These are phyloP conservation scores for Cremastinae sp. DNA, from an alignment of 2,888 invertebrate species.

Conservation along the genomic window DNA sequence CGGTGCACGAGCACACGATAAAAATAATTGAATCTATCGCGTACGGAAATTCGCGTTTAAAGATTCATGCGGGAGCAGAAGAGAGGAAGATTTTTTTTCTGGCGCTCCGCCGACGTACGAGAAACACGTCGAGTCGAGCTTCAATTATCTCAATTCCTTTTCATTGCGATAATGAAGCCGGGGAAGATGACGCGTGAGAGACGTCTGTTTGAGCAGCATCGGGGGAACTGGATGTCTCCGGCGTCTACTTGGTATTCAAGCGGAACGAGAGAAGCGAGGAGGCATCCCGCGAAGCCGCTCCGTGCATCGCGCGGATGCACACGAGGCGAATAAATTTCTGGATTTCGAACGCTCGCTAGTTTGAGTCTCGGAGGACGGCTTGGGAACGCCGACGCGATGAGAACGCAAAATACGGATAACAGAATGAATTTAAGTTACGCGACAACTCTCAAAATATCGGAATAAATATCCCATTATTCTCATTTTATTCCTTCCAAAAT, in stretches of 20 bases:
- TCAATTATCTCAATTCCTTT: constrained; percentile 9
- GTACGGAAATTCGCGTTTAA: no score
- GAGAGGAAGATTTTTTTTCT: not conserved
- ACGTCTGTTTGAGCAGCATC: constrained; percentile 2
- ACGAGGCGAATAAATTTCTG: constrained; percentile 65
- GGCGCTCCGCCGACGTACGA: no score
- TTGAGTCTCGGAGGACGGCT: constrained; percentile 29
- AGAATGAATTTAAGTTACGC: not conserved
- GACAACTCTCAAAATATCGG: no score
- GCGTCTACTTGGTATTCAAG: constrained; percentile 70
- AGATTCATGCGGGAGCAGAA: no score
- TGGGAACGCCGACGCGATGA: constrained; percentile 43
- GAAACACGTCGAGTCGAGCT: not conserved
- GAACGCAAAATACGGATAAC: not conserved
- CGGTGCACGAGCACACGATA: no score
- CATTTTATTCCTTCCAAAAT: no score
- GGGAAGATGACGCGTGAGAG: not conserved
- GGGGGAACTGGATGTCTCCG: constrained; percentile 15
- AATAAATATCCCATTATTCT: no score
- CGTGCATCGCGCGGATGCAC: constrained; percentile 59
- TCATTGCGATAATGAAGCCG: constrained; percentile 21
- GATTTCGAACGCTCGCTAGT: constrained; percentile 60
- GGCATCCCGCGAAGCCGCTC: constrained; percentile 66
- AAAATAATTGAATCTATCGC: no score
- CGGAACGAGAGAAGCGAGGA: constrained; percentile 62